Percentiles rank a stretch among this genome's conserved stretches.
phyloP scores from a whole-genome alignment of 2,797 vertebrate species.

The Anguilla anguilla region DNA sequence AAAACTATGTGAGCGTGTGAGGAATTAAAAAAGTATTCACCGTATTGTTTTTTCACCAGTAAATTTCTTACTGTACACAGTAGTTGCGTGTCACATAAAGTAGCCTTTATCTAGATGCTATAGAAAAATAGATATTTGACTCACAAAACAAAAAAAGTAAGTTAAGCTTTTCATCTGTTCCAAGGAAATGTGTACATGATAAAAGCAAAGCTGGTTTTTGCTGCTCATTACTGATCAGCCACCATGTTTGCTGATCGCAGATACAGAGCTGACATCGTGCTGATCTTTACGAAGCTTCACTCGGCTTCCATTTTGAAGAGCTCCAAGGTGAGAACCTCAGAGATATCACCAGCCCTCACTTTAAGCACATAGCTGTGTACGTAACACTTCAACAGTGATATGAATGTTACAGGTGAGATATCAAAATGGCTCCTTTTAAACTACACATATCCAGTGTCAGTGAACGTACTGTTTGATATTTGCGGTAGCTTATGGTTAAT shows the following conservation, averaged over 20 bases:
- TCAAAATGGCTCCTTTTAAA: conserved; percentile 18
- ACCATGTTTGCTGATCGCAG: not conserved
- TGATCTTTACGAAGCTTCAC: not conserved
- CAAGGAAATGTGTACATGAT: not conserved
- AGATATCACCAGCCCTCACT: conserved; percentile 11
- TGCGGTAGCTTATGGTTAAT: conserved; percentile 8
- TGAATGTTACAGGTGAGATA: not conserved
- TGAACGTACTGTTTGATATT: conserved; percentile 18
- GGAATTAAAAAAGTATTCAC: not conserved
- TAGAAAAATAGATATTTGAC: conserved; percentile 22
- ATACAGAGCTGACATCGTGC: not conserved
- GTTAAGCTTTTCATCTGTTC: not conserved
- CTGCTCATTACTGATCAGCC: not conserved
- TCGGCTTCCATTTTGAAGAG: conserved; percentile 7
- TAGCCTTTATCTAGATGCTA: conserved; percentile 2
- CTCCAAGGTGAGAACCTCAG: not conserved
- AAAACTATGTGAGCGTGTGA: conserved; percentile 1
- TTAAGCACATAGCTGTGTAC: conserved; percentile 6
- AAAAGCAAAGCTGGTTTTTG: conserved; percentile 2
- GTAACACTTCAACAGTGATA: not conserved
- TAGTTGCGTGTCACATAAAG: not conserved
- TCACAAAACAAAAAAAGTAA: conserved; percentile 3
- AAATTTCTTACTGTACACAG: not conserved
- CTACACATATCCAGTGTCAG: conserved; percentile 17
- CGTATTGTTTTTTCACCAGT: not conserved